These are phyloP conservation scores for Semotilus atromaculatus DNA, from an alignment of 2,797 vertebrate genomes.

Conservation along the genomic window DNA sequence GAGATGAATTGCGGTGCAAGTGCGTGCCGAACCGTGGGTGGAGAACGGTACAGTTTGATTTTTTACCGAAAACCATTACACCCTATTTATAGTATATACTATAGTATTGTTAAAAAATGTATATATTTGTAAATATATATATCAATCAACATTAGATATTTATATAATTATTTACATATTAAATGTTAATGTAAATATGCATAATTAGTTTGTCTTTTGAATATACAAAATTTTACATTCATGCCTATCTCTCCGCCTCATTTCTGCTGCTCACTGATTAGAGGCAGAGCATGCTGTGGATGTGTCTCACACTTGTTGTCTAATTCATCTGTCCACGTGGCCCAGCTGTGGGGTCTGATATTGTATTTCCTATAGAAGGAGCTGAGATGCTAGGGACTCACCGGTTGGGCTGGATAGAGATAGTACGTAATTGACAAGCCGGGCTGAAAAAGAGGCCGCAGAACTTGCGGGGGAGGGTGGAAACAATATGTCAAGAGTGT, in stretches of 20 bases:
- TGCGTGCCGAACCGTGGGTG: too few species aligned
- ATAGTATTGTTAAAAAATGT: too few species aligned
- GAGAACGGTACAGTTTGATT: too few species aligned
- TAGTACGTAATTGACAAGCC: neutral
- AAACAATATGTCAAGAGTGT: neutral
- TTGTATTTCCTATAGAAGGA: neutral
- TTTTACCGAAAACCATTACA: too few species aligned
- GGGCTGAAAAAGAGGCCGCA: neutral
- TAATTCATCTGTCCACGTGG: constrained; percentile 13
- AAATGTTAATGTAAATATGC: neutral
- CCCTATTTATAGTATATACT: too few species aligned
- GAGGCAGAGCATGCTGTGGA: neutral
- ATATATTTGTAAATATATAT: too few species aligned
- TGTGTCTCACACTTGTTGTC: constrained; percentile 14
- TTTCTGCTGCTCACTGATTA: constrained; percentile 33
- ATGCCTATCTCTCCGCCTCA: neutral
- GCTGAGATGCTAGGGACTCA: neutral
- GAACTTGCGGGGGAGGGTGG: neutral
- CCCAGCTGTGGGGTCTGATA: constrained; percentile 22
- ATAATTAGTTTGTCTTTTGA: neutral
- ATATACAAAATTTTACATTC: neutral
- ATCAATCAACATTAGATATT: neutral
- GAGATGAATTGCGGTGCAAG: too few species aligned
- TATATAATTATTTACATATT: neutral
- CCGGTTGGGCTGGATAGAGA: constrained; percentile 1